Conservation (phyloP, 2,797 vertebrate species). For the Miichthys miiuy region DNA sequence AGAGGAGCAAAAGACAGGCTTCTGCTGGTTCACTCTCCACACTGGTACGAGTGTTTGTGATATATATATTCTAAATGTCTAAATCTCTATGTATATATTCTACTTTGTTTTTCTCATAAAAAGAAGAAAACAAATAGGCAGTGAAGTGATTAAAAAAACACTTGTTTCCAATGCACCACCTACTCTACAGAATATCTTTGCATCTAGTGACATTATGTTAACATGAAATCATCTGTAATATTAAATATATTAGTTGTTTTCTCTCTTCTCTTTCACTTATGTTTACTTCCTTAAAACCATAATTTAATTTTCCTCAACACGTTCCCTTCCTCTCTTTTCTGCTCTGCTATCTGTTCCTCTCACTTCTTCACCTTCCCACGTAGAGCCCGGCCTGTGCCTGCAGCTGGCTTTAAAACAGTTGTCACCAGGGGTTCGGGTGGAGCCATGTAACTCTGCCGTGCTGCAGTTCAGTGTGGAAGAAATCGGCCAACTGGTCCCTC, state of each 20-base stretch:
- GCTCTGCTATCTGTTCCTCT: not conserved
- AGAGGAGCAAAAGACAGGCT: slow-evolving; percentile 85
- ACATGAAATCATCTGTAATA: not conserved
- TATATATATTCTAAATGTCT: no score
- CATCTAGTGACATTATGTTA: not conserved
- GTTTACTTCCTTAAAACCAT: no score
- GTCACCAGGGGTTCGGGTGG: slow-evolving; percentile 84
- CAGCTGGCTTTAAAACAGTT: slow-evolving; percentile 95
- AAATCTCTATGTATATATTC: no score
- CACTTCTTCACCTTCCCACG: not conserved
- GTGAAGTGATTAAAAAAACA: not conserved
- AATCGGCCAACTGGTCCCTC: slow-evolving; percentile 94
- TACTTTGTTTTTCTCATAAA: not conserved
- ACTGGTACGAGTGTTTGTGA: slow-evolving; percentile 47
- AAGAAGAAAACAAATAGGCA: not conserved
- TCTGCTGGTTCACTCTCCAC: slow-evolving; percentile 89
- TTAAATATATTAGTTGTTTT: not conserved
- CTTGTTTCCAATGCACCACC: not conserved
- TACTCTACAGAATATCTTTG: not conserved
- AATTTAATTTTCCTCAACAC: not conserved
- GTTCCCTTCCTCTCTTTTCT: not conserved
- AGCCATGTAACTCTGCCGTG: slow-evolving; percentile 87
- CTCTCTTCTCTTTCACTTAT: not conserved
- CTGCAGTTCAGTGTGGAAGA: slow-evolving; percentile 93
- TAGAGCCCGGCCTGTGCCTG: slow-evolving; percentile 81